A percentile compares a stretch with the other conserved stretches of the same genome.
phyloP scores from a whole-genome alignment of 2,113 vertebrate genomes.

The Verasper variegatus region DNA sequence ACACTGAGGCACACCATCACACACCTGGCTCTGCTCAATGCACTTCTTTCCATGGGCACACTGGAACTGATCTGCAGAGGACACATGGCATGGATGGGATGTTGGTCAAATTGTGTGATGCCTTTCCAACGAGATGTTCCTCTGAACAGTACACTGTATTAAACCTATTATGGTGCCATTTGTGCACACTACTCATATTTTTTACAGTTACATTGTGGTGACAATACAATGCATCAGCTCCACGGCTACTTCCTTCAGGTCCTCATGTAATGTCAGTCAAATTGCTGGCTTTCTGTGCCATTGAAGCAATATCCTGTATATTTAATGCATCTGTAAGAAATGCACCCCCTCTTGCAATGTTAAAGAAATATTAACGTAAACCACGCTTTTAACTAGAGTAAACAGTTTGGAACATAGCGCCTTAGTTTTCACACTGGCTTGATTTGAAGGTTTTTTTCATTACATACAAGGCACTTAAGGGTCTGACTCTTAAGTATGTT shows the following conservation, averaged over 20 bases:
- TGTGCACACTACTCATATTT: too few relatives aligned
- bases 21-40: conserved; percentile 75
- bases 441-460: too few relatives aligned
- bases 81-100: neutral
- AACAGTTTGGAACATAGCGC: too few relatives aligned
- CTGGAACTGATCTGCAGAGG: conserved; percentile 82
- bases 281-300: neutral
- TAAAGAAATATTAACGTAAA: too few relatives aligned
- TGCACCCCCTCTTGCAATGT: too few relatives aligned
- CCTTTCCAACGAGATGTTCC: neutral
- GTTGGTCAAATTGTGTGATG: neutral
- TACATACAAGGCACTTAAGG: too few relatives aligned
- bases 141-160: neutral
- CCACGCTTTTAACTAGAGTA: neutral
- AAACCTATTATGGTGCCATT: too few relatives aligned
- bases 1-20: conserved; percentile 87
- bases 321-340: neutral
- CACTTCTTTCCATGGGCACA: conserved; percentile 84
- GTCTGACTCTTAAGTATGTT: too few relatives aligned
- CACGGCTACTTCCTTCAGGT: neutral
- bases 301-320: neutral
- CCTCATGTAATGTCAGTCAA: neutral
- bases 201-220: neutral
- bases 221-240: neutral
- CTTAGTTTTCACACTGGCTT: too few relatives aligned